Evolutionary conservation across 1,140 invertebrate genomes (phyloP).

Genomic region (Macrobrachium rosenbergii): DNA sequence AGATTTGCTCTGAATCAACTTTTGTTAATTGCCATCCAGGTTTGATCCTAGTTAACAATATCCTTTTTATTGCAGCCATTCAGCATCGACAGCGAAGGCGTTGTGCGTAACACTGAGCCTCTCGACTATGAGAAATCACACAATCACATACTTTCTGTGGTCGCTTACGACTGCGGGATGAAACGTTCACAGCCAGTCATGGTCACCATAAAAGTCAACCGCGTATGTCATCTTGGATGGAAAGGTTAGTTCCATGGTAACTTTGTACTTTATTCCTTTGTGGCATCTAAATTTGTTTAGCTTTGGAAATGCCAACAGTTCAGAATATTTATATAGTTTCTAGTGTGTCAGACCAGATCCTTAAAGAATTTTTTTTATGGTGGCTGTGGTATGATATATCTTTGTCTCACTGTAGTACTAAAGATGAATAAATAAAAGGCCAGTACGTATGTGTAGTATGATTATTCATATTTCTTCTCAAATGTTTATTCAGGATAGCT

Average conservation of each 20-base stretch:
- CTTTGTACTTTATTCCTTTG: not conserved
- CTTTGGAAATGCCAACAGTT: too few species aligned
- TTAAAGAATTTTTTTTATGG: too few species aligned
- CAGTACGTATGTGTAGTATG: too few species aligned
- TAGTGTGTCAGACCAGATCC: too few species aligned
- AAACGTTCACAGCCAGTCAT: conserved; percentile 86
- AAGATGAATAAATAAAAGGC: too few species aligned
- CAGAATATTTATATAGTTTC: too few species aligned
- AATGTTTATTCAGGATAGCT: not conserved
- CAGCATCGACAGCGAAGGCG: conserved; percentile 90
- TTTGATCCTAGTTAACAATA: not conserved
- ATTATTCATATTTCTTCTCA: too few species aligned
- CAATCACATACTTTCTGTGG: conserved; percentile 96
- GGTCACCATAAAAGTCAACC: conserved; percentile 93
- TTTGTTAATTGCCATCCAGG: too few species aligned
- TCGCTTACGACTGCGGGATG: conserved; percentile 97
- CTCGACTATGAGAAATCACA: conserved; percentile 91
- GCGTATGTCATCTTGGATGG: conserved; percentile 82
- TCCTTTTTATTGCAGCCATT: conserved; percentile 78
- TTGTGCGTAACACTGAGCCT: conserved; percentile 90
- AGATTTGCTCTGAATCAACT: too few species aligned
- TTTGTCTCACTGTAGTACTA: too few species aligned
- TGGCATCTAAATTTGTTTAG: too few species aligned
- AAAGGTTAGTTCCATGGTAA: conserved; percentile 74
- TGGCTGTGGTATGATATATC: too few species aligned